phyloP scores from a whole-genome alignment of 2,888 invertebrate species.

The Tetragonisca angustula region DNA sequence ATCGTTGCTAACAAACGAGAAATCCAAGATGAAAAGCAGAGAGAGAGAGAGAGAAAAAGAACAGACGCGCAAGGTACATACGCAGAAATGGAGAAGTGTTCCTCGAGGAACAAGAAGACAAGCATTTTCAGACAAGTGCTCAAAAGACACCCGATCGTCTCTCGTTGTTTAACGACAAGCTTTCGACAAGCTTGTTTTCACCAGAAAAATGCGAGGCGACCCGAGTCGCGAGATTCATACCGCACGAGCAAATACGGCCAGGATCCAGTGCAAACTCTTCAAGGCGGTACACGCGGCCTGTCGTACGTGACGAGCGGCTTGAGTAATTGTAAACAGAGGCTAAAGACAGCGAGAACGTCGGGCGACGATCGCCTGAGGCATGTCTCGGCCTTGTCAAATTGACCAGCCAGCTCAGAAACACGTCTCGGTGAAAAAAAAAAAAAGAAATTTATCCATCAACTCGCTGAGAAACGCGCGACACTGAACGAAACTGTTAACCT shows the following conservation, averaged over 20 bases:
- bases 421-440: neutral
- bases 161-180: constrained; percentile 44
- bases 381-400: neutral
- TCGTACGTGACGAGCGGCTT: constrained; percentile 64
- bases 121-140: neutral
- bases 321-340: constrained; percentile 68
- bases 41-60: neutral
- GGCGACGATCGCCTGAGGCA: neutral
- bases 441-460: neutral
- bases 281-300: constrained; percentile 31
- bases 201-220: constrained; percentile 19
- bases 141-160: constrained; percentile 29
- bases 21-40: too few species aligned
- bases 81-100: too few species aligned
- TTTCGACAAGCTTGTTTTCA: constrained; percentile 43
- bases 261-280: constrained; percentile 54
- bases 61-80: too few species aligned
- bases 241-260: constrained; percentile 39
- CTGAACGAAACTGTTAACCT: too few species aligned
- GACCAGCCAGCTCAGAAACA: neutral
- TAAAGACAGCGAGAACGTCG: constrained; percentile 19
- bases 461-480: neutral
- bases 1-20: too few species aligned
- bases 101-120: neutral
- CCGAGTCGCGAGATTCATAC: constrained; percentile 38